A percentile compares a stretch with the other conserved stretches of the same genome.
These are phyloP conservation scores for Xestia xanthographa DNA, from an alignment of 2,888 invertebrate species.

Conservation along the genomic window DNA sequence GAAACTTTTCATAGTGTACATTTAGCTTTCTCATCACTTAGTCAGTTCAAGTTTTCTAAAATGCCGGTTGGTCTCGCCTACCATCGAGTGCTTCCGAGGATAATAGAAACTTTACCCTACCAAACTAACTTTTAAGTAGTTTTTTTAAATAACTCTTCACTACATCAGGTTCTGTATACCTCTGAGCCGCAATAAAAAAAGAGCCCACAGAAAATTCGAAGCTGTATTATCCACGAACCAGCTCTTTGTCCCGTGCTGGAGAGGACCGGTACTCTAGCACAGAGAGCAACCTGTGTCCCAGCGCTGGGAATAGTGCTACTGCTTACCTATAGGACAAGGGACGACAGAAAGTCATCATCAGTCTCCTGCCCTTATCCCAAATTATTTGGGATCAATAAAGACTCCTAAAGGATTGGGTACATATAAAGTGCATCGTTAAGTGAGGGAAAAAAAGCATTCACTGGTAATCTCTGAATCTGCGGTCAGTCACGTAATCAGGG, in stretches of 20 bases:
- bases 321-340: background rate
- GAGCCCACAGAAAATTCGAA: background rate
- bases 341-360: background rate
- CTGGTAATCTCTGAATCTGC: no score
- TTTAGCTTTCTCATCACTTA: no score
- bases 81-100: background rate
- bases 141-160: background rate
- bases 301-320: background rate
- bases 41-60: no score
- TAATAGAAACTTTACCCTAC: background rate
- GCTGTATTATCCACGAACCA: background rate
- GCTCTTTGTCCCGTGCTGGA: background rate
- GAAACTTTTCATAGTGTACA: no score
- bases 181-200: background rate
- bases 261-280: background rate
- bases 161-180: background rate
- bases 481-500: no score
- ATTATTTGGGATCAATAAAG: background rate
- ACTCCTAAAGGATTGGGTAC: no score
- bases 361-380: background rate
- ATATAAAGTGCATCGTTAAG: no score
- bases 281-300: no score
- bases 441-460: no score
- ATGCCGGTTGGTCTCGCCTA: background rate
- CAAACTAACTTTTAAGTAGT: background rate